Percentiles rank a stretch among this genome's conserved stretches.
Conservation (phyloP, 1,140 invertebrate species). For the Conus ventricosus region DNA sequence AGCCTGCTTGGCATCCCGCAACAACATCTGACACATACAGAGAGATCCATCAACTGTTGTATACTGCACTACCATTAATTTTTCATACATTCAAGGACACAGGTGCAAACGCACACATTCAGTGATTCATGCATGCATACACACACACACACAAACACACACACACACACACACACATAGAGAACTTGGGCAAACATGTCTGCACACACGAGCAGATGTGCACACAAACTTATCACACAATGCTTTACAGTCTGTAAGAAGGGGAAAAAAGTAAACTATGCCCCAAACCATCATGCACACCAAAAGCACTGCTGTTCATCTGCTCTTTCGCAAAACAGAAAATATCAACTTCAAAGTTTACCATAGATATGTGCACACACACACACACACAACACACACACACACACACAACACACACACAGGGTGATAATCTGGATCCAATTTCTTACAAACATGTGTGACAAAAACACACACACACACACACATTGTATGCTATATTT, state of each 20-base stretch:
- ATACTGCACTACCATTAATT: background rate
- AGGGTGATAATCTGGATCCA: background rate
- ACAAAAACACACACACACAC: no score
- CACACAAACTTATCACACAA: no score
- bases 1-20: constrained; percentile 97
- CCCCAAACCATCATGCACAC: no score
- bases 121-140: no score
- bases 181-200: no score
- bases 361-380: background rate
- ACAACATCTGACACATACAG: constrained; percentile 86
- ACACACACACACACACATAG: background rate
- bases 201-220: no score
- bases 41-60: background rate
- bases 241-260: no score
- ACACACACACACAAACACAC: background rate
- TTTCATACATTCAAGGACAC: constrained; percentile 1
- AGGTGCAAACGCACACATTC: background rate
- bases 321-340: no score
- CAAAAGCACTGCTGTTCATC: no score
- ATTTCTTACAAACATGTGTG: no score
- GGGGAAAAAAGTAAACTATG: no score
- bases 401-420: background rate
- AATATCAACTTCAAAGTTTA: background rate
- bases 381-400: background rate
- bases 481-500: no score